Base-by-base conservation (phyloP, 1,140 invertebrate genomes). In the Zaprionus nigranus region DNA sequence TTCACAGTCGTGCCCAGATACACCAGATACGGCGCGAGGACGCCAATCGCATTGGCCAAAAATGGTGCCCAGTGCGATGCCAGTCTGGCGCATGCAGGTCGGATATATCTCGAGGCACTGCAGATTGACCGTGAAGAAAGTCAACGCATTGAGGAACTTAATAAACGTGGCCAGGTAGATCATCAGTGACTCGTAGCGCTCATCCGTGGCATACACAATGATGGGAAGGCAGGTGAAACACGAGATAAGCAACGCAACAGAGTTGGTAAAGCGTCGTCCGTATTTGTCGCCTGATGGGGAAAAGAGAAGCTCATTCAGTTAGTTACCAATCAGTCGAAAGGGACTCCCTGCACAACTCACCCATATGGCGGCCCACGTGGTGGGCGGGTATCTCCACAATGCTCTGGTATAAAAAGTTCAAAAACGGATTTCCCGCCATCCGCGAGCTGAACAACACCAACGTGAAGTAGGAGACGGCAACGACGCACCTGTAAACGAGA, bases 11-110 rank as follows among this genome's bases (percentile, higher is more conserved):
- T 87, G 17, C 82, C 96, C 92, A 96, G 92, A 83, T 96, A 95
- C 5, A 96, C 94, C 43, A 97, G 93, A 82, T 96, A 97, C 0
- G 97, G 96, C 0, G 95, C 95, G 11, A 96, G 63, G 13, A 95
- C 95, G 57, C 94, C 93, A 36, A 94, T 93, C 22, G 93, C 84
- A 81, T 94, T 95, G 12, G 94, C 94, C 46, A 95, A 88, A 88
- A 58, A 95, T 94, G 74, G 94, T 94, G 49, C 95, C 94, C 72
- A 96, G 85, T 2, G 95, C 94, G 82, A 94, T 94, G 58, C 95
- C 96, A 20, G 95, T 94, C 77, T 96, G 95, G 5, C 96, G 92
- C 24, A 96, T 91, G 66, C 94, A 94, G 0, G 95, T 96, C 15
- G 96, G 96, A 84, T 96, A 96, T 6, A 96, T 93, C 92, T 96